Base-by-base conservation (phyloP, 2,888 invertebrate genomes). In the Dexiosoma caninum region DNA sequence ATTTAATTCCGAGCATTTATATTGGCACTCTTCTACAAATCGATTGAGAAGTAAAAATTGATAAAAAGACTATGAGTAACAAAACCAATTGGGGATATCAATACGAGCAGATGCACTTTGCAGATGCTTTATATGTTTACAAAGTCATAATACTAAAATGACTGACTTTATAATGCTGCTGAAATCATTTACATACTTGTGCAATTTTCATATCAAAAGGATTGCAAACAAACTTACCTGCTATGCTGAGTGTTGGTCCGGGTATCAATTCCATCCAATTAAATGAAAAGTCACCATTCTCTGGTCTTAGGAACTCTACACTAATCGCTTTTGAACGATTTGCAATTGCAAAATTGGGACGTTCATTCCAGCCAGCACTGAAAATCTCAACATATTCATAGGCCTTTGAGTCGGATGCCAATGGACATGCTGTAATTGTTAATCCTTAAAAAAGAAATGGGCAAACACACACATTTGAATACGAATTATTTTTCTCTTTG, bases 191-290 rank as follows among this genome's bases (percentile, higher is more conserved):
- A 51, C 30, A 30, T 30, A 27, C 49, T 27, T 14, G 23, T 51
- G 9, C 1, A 16, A 35, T 12, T 10, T 21, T 16, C 14, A 19
- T 53, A 19, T 32, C 8, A 16, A 16, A 5, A n/a, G n/a, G n/a
- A 19, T 35, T 55, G 16, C 19, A 16, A 35, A n/a, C n/a, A 19
- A 12, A 71, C 82, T 78, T 79, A 90, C 90, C 90, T 75, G 90
- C 88, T 85, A 90, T 87, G 83, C 90, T 90, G 42, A 93, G 85
- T 46, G 89, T 88, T 78, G 90, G 89, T 77, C 89, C 86, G 66
- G 90, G 93, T 80, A 94, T 93, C 86, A 96, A 92, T 90, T 97
- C 96, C 88, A 96, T 92, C 96, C 96, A 97, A 78, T 94, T 94
- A 55, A 96, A 92, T 55, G 93, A 92, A 88, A 95, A 96, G 8